Conservation (phyloP, 2,888 invertebrate species). For the Odontocerum albicorne region DNA sequence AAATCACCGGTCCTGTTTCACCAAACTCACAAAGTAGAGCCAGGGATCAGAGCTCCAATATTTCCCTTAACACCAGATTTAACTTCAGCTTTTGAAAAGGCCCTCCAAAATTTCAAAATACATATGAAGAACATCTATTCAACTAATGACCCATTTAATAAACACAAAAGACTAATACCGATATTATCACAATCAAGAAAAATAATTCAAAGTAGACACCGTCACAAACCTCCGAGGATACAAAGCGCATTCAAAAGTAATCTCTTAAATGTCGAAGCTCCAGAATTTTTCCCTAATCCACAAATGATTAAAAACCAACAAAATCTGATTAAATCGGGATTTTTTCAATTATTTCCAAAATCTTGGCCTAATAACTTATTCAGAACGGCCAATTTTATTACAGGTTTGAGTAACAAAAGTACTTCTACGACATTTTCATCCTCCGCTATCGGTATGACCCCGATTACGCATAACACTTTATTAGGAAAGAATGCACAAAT, state of each 20-base stretch:
- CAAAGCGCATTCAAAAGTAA: constrained; percentile 8
- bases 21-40: background rate
- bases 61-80: constrained; percentile 21
- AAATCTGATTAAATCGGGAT: background rate
- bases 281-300: constrained; percentile 9
- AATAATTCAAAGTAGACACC: constrained; percentile 14
- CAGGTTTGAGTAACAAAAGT: background rate
- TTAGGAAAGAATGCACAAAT: background rate
- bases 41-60: constrained; percentile 4
- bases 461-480: too few species aligned
- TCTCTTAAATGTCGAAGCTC: constrained; percentile 1
- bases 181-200: constrained; percentile 11
- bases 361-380: background rate
- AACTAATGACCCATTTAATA: constrained; percentile 11
- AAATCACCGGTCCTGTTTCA: background rate
- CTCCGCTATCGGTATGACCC: too few species aligned
- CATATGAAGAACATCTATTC: constrained; percentile 20
- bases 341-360: constrained; percentile 3
- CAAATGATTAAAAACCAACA: constrained; percentile 2
- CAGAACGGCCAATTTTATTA: background rate
- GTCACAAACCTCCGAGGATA: constrained; percentile 7
- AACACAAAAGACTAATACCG: constrained; percentile 1
- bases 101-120: constrained; percentile 19
- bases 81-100: constrained; percentile 5
- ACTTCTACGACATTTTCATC: too few species aligned